phyloP scores from a whole-genome alignment of 2,888 invertebrate species.

The Drosophila putrida region DNA sequence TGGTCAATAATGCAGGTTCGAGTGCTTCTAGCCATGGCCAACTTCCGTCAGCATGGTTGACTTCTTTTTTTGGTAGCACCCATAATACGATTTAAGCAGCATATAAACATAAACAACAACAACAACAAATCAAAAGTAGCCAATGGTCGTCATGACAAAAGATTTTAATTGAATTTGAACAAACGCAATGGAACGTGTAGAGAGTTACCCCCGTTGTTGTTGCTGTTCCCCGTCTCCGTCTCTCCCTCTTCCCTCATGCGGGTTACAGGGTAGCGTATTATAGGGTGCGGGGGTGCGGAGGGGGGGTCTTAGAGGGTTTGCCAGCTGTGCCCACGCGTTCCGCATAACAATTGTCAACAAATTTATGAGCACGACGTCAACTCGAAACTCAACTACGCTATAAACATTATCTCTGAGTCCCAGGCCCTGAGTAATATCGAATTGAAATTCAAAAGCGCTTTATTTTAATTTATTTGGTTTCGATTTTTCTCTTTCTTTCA shows the following conservation, averaged over 20 bases:
- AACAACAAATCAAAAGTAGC: constrained; percentile 57
- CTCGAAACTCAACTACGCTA: constrained; percentile 24
- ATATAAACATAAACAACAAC: constrained; percentile 44
- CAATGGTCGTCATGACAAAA: constrained; percentile 68
- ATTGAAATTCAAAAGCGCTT: constrained; percentile 59
- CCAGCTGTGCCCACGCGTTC: constrained; percentile 71
- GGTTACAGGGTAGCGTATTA: constrained; percentile 16
- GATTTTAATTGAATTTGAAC: constrained; percentile 80
- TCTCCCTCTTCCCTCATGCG: background rate
- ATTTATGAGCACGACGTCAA: constrained; percentile 76
- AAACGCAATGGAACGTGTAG: constrained; percentile 75
- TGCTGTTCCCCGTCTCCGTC: too few species aligned
- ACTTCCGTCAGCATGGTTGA: constrained; percentile 66
- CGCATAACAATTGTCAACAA: constrained; percentile 79
- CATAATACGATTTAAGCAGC: constrained; percentile 35
- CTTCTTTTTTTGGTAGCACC: constrained; percentile 44
- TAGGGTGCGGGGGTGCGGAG: constrained; percentile 17
- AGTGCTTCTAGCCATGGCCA: constrained; percentile 55
- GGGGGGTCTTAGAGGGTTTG: constrained; percentile 41
- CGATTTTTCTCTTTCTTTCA: constrained; percentile 7
- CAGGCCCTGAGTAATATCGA: constrained; percentile 33
- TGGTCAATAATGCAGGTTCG: constrained; percentile 34
- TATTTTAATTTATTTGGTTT: constrained; percentile 32
- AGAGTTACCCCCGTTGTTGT: constrained; percentile 15
- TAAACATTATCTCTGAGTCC: constrained; percentile 36